These are phyloP conservation scores for Plagiodera versicolora DNA, from an alignment of 2,888 invertebrate genomes.

Conservation along the genomic window DNA sequence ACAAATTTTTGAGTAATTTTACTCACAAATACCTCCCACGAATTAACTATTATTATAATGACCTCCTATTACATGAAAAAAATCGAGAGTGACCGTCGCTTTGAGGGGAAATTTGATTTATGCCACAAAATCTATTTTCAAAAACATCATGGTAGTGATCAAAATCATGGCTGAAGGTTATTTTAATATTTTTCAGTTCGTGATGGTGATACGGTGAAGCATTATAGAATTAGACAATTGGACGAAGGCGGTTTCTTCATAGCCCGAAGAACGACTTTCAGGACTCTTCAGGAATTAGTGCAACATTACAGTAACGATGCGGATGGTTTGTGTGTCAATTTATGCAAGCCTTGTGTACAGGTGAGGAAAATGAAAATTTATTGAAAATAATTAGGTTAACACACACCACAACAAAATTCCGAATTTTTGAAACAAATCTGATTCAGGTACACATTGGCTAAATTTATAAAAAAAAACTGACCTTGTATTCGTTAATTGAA, in stretches of 20 bases:
- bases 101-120: no score
- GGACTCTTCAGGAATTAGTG: slow-evolving; percentile 94
- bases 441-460: slow-evolving; percentile 40
- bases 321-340: slow-evolving; percentile 97
- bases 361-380: slow-evolving; percentile 54
- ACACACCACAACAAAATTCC: slow-evolving; percentile 3
- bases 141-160: background rate
- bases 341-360: slow-evolving; percentile 93
- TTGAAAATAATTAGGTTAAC: background rate
- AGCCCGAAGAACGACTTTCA: slow-evolving; percentile 95
- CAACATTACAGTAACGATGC: slow-evolving; percentile 98
- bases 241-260: slow-evolving; percentile 99
- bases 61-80: no score
- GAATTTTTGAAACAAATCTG: slow-evolving; percentile 10
- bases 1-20: no score
- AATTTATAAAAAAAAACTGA: slow-evolving; percentile 15
- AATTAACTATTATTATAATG: no score
- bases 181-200: slow-evolving; percentile 71
- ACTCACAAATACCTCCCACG: no score
- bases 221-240: slow-evolving; percentile 97
- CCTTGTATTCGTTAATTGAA: slow-evolving; percentile 18
- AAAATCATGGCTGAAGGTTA: background rate
- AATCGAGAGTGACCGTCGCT: no score
- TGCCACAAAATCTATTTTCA: no score
- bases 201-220: slow-evolving; percentile 98